A percentile compares a stretch with the other conserved stretches of the same genome.
These are phyloP conservation scores for Drosophila setosimentum DNA, from an alignment of 2,888 invertebrate species.

Conservation along the genomic window DNA sequence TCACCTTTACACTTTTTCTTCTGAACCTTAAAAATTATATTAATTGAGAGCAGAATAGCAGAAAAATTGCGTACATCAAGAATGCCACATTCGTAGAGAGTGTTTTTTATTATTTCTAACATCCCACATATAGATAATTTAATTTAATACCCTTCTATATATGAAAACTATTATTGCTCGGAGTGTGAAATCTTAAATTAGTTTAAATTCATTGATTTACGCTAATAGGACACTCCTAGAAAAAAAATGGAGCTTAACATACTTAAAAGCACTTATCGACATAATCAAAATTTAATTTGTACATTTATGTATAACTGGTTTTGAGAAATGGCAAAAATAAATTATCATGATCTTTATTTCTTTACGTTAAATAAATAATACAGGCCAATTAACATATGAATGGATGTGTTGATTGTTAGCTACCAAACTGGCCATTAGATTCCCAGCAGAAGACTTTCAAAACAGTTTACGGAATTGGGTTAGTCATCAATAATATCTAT, in stretches of 20 bases:
- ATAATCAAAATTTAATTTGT: constrained; percentile 6
- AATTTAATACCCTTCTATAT: background rate
- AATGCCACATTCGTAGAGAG: background rate
- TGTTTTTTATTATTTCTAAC: background rate
- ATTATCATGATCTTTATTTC: background rate
- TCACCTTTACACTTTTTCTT: background rate
- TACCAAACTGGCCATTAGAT: constrained; percentile 35
- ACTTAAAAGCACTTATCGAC: constrained; percentile 1
- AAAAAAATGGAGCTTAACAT: background rate
- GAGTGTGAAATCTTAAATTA: background rate
- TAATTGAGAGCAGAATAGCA: too few species aligned
- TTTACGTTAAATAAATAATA: constrained; percentile 18
- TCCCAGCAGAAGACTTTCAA: constrained; percentile 43
- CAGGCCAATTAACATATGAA: constrained; percentile 52
- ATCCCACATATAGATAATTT: background rate
- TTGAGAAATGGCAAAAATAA: constrained; percentile 18
- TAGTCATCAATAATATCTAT: constrained; percentile 14
- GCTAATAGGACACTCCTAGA: background rate
- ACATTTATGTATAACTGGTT: constrained; percentile 33
- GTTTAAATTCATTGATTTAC: constrained; percentile 1
- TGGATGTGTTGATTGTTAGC: constrained; percentile 47
- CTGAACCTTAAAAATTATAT: background rate
- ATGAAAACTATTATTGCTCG: background rate
- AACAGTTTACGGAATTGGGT: constrained; percentile 50
- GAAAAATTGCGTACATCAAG: background rate